These are phyloP conservation scores for Otolemur garnettii DNA, from an alignment of 2,113 vertebrate genomes.

Conservation along the genomic window DNA sequence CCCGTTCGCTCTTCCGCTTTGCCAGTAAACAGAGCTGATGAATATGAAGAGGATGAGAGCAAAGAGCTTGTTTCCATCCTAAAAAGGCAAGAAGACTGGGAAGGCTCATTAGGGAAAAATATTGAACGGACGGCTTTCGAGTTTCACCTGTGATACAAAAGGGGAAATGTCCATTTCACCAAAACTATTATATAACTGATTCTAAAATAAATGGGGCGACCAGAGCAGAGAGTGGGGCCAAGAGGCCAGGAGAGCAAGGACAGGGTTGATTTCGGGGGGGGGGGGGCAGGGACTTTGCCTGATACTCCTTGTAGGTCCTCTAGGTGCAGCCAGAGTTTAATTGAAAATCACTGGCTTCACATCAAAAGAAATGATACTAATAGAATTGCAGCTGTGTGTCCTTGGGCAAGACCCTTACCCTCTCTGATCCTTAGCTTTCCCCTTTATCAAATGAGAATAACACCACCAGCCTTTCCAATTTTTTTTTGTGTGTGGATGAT, in stretches of 20 bases:
- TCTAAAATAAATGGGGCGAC: fast-evolving
- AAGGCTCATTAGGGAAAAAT: constrained; percentile 63
- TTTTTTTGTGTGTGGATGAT: no score
- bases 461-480: neutral
- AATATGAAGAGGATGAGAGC: neutral
- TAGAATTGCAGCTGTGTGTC: neutral
- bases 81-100: neutral
- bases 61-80: neutral
- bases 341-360: neutral
- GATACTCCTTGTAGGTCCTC: neutral
- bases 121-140: neutral
- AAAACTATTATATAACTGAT: neutral
- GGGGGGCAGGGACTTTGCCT: no score
- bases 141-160: neutral
- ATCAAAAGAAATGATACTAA: neutral
- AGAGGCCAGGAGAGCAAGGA: neutral
- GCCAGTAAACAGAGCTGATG: constrained; percentile 37
- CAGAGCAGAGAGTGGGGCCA: neutral
- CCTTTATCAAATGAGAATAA: neutral
- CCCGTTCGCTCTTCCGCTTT: neutral
- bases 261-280: fast-evolving
- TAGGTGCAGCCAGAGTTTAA: neutral
- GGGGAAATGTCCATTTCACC: neutral
- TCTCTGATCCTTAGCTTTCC: neutral
- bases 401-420: neutral